A percentile compares a stretch with the other conserved stretches of the same genome.
These are phyloP conservation scores for Drosophila suzukii DNA, from an alignment of 1,140 invertebrate species.

Conservation along the genomic window DNA sequence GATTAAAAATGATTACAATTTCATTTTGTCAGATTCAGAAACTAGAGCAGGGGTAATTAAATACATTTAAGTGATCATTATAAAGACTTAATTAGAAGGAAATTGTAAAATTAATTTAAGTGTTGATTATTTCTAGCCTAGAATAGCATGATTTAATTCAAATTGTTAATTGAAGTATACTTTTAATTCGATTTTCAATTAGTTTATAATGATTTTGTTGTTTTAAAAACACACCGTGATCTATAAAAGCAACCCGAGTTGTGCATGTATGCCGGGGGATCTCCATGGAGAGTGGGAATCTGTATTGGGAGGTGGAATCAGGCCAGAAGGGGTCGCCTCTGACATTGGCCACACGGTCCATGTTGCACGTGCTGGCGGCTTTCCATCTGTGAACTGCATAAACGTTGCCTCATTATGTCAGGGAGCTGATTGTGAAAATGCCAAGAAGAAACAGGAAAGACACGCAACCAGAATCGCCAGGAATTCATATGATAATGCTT, in stretches of 20 bases:
- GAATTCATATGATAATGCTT: conserved; percentile 46
- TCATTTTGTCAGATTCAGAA: not conserved
- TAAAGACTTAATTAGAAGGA: too few relatives aligned
- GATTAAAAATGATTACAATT: not conserved
- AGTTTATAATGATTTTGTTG: too few relatives aligned
- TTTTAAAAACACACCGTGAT: too few relatives aligned
- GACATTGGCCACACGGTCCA: conserved; percentile 58
- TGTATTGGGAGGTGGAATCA: not conserved
- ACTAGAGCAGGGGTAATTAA: not conserved
- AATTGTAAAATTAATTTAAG: too few relatives aligned
- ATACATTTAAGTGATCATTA: not conserved
- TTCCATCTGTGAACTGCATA: conserved; percentile 66
- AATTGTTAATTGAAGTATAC: too few relatives aligned
- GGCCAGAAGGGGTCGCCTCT: conserved; percentile 27
- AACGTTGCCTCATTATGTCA: conserved; percentile 71
- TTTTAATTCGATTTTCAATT: too few relatives aligned
- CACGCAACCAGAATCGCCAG: conserved; percentile 28
- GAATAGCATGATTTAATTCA: too few relatives aligned
- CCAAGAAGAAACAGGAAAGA: conserved; percentile 13
- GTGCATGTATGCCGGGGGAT: not conserved
- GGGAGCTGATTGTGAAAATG: conserved; percentile 43
- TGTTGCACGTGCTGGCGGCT: conserved; percentile 48
- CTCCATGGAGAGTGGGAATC: too few relatives aligned
- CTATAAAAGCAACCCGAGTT: not conserved
- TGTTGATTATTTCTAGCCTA: too few relatives aligned